Evolutionary conservation across 2,113 vertebrate species (phyloP).

Genomic region (Corythoichthys haematopterus): DNA sequence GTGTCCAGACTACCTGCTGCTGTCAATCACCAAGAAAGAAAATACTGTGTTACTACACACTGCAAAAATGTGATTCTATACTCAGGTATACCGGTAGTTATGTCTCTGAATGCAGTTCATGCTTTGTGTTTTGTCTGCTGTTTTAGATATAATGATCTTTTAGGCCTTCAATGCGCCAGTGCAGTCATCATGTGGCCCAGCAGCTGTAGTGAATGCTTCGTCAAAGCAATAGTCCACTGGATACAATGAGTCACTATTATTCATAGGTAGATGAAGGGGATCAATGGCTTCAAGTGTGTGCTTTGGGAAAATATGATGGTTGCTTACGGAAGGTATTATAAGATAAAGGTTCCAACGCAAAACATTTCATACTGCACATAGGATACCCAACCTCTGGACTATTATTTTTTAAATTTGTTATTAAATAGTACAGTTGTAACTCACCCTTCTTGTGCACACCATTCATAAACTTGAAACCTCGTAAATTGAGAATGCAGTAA

Average conservation of each 20-base stretch:
- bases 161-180: background rate
- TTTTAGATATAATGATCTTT: background rate
- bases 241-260: background rate
- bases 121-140: too few relatives aligned
- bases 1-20: slow-evolving; percentile 64
- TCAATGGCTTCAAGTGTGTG: background rate
- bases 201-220: background rate
- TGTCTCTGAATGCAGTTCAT: background rate
- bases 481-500: background rate
- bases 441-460: background rate
- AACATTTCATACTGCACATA: too few relatives aligned
- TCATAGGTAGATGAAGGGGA: background rate
- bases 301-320: background rate
- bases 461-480: background rate
- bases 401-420: background rate
- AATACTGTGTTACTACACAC: slow-evolving; percentile 32
- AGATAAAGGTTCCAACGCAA: background rate
- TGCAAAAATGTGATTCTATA: background rate
- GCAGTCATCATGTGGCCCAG: background rate
- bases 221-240: background rate
- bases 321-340: background rate
- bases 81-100: background rate
- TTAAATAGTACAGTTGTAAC: background rate
- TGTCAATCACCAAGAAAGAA: slow-evolving; percentile 70
- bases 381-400: too few relatives aligned